phyloP scores from a whole-genome alignment of 2,113 vertebrate genomes.

The Pteruthius melanotis region DNA sequence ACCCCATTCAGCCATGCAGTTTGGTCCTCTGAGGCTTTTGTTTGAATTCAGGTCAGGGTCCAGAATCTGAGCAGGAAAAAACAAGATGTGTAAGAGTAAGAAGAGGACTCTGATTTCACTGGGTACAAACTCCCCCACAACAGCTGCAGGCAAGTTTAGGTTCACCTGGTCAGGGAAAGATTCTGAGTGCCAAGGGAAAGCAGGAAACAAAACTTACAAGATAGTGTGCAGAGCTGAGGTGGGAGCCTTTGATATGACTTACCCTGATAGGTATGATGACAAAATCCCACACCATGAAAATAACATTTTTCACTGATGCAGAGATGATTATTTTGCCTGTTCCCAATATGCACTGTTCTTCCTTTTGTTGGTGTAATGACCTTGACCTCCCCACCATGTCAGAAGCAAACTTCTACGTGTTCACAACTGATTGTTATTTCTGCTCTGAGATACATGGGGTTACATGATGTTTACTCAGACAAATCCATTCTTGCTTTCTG shows the following conservation, averaged over 20 bases:
- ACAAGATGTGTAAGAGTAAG: background rate
- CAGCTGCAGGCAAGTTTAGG: background rate
- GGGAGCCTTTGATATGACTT: background rate
- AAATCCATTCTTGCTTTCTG: background rate
- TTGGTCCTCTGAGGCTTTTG: background rate
- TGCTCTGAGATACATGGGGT: background rate
- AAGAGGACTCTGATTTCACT: background rate
- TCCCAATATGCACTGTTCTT: background rate
- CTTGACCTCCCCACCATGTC: rapidly evolving
- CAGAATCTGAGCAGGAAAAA: background rate
- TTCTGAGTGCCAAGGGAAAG: background rate
- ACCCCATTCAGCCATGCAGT: background rate
- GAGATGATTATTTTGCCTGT: background rate
- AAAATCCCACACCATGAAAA: background rate
- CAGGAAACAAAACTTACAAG: background rate
- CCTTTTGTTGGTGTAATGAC: background rate
- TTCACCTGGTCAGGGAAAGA: background rate
- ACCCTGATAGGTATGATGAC: background rate
- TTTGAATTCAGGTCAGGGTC: background rate
- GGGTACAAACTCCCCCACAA: background rate
- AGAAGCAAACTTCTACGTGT: background rate
- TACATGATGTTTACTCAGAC: background rate
- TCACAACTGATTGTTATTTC: background rate
- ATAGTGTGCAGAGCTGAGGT: background rate
- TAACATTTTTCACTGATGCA: background rate